Evolutionary conservation across 2,797 vertebrate genomes (phyloP).

Genomic region (Jordanella pulchra): DNA sequence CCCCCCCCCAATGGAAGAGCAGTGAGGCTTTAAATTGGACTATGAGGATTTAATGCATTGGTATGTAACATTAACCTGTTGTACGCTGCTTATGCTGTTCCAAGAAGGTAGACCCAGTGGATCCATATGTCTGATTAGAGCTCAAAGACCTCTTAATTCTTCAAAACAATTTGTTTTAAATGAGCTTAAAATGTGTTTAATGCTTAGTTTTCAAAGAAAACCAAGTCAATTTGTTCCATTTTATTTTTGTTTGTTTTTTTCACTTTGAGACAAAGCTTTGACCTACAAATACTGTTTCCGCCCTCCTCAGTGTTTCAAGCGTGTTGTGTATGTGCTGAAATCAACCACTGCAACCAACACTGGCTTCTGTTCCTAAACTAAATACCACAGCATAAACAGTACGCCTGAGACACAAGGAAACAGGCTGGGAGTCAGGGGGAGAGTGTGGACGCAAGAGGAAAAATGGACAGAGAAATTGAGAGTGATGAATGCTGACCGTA

Average conservation of each 20-base stretch:
- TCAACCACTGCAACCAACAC: conserved; percentile 53
- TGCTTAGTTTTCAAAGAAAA: not conserved
- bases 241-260: conserved; percentile 4
- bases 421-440: conserved; percentile 27
- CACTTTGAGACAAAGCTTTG: conserved; percentile 28
- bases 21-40: conserved; percentile 24
- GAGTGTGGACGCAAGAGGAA: conserved; percentile 39
- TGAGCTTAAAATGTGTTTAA: not conserved
- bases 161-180: not conserved
- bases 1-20: conserved; percentile 7
- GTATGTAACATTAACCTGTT: no score
- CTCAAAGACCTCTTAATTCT: not conserved
- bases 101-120: conserved; percentile 6
- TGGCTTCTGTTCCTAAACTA: conserved; percentile 50
- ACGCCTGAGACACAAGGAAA: conserved; percentile 49
- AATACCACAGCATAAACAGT: conserved; percentile 61
- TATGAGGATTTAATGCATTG: conserved; percentile 21
- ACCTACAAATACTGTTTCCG: conserved; percentile 30
- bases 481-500: conserved; percentile 70
- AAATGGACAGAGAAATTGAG: conserved; percentile 38
- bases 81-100: not conserved
- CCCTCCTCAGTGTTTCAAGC: conserved; percentile 23
- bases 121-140: conserved; percentile 24
- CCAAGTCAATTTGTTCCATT: not conserved
- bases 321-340: conserved; percentile 50